Base-by-base conservation (phyloP, 1,140 invertebrate genomes). In the Leptoteleia sp. region DNA sequence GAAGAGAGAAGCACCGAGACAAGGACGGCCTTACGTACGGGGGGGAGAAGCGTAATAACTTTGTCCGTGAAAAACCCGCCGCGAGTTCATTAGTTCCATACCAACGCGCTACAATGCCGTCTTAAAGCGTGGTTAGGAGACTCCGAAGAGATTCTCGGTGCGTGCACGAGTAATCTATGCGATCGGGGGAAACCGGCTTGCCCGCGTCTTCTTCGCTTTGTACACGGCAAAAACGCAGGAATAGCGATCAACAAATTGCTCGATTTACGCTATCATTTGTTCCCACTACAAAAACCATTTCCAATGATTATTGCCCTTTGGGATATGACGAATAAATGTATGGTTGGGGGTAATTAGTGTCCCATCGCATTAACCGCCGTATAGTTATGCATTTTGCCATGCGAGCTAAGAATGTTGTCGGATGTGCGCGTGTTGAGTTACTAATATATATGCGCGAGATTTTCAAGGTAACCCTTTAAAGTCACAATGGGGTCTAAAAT, bases 71-170 rank as follows among this genome's bases (percentile, higher is more conserved):
- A 85, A 86, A 82, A 72, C 70, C 52, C 70, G 73, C 82, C 80
- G 83, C 80, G 85, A 85, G 85, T 86, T 86, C 84, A 86, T 86
- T 86, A 86, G 85, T 86, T 85, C 85, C 84, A 84, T 85, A 85
- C 83, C 71, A 81, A 85, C 84, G 85, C 85, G 85, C 82, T 73
- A 79, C 82, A 85, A 82, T 85, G 85, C 81, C 76, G 79, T 77
- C 82, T 84, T 82, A 83, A 78, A 83, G 76, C 77, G 80, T 78
- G 80, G 84, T 84, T 84, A 82, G 80, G 71, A 81, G 50, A 62
- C 47, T 64, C 27, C 45, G 55, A 61, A 25, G 47, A 77, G 75
- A 70, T 77, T 59, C 75, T 42, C 47, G 48, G 40, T 80, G 78
- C 78, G 72, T 80, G 78, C 72, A 57, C 65, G 61, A 37, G 55